Base-by-base conservation (phyloP, 53 echinoderm and acorn worm genomes). In the Temnopleurus reevesii region DNA sequence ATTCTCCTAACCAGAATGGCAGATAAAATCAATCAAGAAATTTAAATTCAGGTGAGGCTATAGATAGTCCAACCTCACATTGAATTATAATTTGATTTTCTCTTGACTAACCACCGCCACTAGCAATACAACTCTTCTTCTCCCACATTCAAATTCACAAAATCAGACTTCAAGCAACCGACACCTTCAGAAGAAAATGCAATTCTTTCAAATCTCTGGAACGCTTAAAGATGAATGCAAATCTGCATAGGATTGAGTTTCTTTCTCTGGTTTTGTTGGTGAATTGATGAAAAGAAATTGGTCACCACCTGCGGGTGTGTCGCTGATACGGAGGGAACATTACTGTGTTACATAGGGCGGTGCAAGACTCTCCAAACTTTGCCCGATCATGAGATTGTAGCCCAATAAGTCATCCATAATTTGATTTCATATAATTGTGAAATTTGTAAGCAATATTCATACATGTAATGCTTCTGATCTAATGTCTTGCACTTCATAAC, bases 181-280 rank as follows among this genome's bases (percentile, higher is more conserved):
- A 46, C 79, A 79, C 79, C 49, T 2, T 17, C 27, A 26, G 79
- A 15, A 79, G 31, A 17, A 47, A 47, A 49, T 49, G 49, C 79
- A 79, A 49, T 28, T 46, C 79, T 47, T 79, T 49, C 30, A 28
- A 79, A 79, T 29, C 79, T 49, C 29, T 21, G 46, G 13, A 47
- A 46, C 15, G 28, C 31, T 29, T 79, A 25, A 79, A 51, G 24
- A 79, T 27, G 5, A 46, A 8, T 44, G 45, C 77, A 77, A 79
- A 79, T 79, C 79, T 79, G 49, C 27, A 49, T 49, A 51, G 12
- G 27, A 49, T 79, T 47, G 15, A n/a, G 5, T 79, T 79, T 79
- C 79, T 23, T 51, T 79, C 15, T 79, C 49, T 47, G 1, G 2
- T 28, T 27, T 79, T 47, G 51, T 49, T 49, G 28, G 19, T 49